Base-by-base conservation (phyloP, 1,140 invertebrate genomes). In the Hyles vespertilio region DNA sequence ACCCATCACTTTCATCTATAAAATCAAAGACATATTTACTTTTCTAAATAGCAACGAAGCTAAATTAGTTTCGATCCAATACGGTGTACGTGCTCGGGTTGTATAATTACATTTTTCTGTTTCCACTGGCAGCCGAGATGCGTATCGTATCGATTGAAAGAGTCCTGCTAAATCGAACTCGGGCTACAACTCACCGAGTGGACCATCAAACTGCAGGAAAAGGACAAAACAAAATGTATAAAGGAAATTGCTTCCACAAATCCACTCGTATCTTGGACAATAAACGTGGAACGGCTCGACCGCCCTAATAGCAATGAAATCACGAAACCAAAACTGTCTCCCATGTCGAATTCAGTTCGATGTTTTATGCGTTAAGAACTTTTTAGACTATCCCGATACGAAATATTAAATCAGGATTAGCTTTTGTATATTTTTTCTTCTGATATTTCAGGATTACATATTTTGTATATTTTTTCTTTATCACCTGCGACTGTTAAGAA, bases 201-300 rank as follows among this genome's bases (percentile, higher is more conserved):
- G 81, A 81, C 85, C 77, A 84, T 86, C 85, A 88, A 88, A 88
- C 82, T 87, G 81, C 78, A 80, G 72, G 78, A 86, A 85, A 85
- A 84, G 84, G 84, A 87, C 84, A 86, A 86, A 89, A 89, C 84
- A 87, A 89, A 89, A 87, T 87, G 84, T 89, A 89, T 87, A 89
- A 86, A 89, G 86, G 83, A 89, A 89, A 89, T 89, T 89, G 86
- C 84, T 87, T 89, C 83, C 84, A 89, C 86, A 87, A 89, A 89
- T 89, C 86, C 81, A 89, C 80, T 89, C 84, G 77, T 89, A 87
- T 89, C 86, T 89, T 84, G 79, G 74, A 81, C 86, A 89, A 89
- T 89, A 89, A 89, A 89, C 74, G 86, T 84, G 74, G 74, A 79
- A 78, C 80, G 77, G 78, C 65, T 71, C 74, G 75, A 72, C 79